Conservation (phyloP, 2,888 invertebrate species). For the Erebia ligea region DNA sequence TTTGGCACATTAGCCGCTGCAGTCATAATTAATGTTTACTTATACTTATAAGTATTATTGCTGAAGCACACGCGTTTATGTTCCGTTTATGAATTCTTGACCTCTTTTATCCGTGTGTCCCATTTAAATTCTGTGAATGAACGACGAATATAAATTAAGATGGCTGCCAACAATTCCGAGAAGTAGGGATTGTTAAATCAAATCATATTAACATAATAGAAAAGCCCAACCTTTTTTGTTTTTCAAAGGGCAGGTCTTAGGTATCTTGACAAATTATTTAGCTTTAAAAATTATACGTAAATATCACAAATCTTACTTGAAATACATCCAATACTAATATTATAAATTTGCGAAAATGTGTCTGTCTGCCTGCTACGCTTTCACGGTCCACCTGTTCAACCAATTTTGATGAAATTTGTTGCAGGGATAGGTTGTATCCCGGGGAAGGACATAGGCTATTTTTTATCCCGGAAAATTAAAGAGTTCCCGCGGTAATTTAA, state of each 20-base stretch:
- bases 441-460: no score
- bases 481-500: no score
- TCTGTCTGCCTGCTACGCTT: no score
- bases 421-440: no score
- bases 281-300: neutral
- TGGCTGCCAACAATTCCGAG: neutral
- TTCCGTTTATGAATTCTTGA: slow-evolving; percentile 30
- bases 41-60: slow-evolving; percentile 13
- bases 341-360: no score
- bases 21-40: slow-evolving; percentile 26
- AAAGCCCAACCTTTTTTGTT: neutral
- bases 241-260: neutral
- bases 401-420: no score
- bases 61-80: slow-evolving; percentile 6
- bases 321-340: no score
- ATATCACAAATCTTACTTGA: no score
- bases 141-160: slow-evolving; percentile 19
- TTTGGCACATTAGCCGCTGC: slow-evolving; percentile 23
- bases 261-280: neutral
- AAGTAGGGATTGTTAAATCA: neutral
- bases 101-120: slow-evolving; percentile 26
- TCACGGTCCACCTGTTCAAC: no score
- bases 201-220: neutral
- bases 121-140: slow-evolving; percentile 29
- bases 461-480: no score